These are phyloP conservation scores for Loris lydekkerianus DNA, from an alignment of 2,797 vertebrate genomes.

Conservation along the genomic window DNA sequence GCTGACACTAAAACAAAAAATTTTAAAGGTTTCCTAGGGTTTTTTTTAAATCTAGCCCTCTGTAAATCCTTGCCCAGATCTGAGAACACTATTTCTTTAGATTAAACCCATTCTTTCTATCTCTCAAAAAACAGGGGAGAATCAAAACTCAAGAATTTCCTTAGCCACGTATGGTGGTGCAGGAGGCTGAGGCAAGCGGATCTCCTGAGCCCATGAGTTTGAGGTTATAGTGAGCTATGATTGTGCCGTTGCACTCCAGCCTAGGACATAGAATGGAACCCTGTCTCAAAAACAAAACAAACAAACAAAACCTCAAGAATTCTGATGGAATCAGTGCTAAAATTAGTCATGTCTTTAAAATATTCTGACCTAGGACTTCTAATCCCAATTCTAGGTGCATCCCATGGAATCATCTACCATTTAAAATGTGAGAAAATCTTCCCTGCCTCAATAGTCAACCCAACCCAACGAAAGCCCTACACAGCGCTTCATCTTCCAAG, in stretches of 20 bases:
- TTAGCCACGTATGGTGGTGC: background rate
- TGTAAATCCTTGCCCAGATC: background rate
- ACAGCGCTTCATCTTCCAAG: background rate
- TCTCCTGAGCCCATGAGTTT: background rate
- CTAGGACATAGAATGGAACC: background rate
- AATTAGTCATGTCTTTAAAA: conserved; percentile 53
- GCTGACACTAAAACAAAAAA: background rate
- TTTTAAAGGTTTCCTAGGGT: background rate
- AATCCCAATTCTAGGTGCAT: background rate
- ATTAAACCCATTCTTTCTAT: conserved; percentile 23
- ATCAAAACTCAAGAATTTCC: conserved; percentile 30
- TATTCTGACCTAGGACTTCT: conserved; percentile 46
- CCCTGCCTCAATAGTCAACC: conserved; percentile 22
- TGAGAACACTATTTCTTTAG: conserved; percentile 38
- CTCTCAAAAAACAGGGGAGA: conserved; percentile 6
- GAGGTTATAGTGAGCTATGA: background rate
- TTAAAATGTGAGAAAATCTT: conserved; percentile 61
- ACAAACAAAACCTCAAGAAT: background rate
- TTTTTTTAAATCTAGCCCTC: conserved; percentile 16
- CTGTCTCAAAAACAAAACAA: background rate
- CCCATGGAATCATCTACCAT: conserved; percentile 51
- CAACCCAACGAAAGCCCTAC: conserved; percentile 48
- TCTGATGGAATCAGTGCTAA: background rate
- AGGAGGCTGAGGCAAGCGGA: background rate
- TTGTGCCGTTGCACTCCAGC: background rate